These are phyloP conservation scores for Protomyctophum bolini DNA, from an alignment of 2,113 vertebrate genomes.

Conservation along the genomic window DNA sequence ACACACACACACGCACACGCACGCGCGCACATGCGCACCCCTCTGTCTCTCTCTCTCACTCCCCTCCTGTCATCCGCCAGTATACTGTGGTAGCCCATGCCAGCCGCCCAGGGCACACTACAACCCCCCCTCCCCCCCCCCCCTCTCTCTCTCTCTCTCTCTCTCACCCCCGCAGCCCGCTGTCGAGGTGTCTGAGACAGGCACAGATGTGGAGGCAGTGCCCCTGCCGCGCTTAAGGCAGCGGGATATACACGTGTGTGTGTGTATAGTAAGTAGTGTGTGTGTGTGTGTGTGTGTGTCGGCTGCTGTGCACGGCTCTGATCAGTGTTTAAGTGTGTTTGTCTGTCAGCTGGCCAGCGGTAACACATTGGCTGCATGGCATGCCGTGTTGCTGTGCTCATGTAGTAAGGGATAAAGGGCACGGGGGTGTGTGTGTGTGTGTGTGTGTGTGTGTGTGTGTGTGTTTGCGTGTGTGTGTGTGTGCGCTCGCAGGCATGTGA, in stretches of 20 bases:
- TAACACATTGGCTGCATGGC: constrained; percentile 50
- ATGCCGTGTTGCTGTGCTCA: constrained; percentile 17
- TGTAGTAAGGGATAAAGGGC: constrained; percentile 45
- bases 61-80: constrained; percentile 47
- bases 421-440: constrained; percentile 3
- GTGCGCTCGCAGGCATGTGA: constrained; percentile 17
- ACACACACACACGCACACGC: background rate
- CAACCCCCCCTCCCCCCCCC: constrained; percentile 9
- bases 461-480: constrained; percentile 12
- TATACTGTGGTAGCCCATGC: constrained; percentile 60
- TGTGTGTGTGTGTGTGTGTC: constrained; percentile 27
- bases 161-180: constrained; percentile 69
- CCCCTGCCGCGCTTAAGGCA: constrained; percentile 55
- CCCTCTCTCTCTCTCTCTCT: constrained; percentile 41
- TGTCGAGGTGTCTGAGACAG: constrained; percentile 69
- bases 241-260: constrained; percentile 61
- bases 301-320: constrained; percentile 54
- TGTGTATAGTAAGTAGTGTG: constrained; percentile 33
- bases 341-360: constrained; percentile 61
- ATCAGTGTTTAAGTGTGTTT: constrained; percentile 71
- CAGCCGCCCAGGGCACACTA: constrained; percentile 64
- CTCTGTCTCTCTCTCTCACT: background rate
- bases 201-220: constrained; percentile 74
- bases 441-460: constrained; percentile 7
- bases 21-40: no score